phyloP scores from a whole-genome alignment of 2,113 vertebrate species.

The Camelus bactrianus region DNA sequence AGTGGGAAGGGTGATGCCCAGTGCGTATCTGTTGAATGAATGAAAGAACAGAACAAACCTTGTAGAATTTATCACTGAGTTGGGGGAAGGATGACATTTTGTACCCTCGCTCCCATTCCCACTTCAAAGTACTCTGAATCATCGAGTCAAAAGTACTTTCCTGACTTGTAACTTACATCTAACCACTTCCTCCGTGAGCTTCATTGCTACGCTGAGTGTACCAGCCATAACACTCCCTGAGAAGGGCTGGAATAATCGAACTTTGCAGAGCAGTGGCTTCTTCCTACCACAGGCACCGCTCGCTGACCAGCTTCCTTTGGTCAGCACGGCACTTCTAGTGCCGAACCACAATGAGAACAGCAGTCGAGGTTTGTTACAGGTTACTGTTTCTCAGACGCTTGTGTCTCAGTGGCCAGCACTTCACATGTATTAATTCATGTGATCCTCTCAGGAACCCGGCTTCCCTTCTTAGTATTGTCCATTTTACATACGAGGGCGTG shows the following conservation, averaged over 20 bases:
- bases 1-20: not conserved
- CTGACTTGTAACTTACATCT: not conserved
- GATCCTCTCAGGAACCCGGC: not conserved
- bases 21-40: not conserved
- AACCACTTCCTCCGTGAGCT: not conserved
- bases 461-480: not conserved
- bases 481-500: not conserved
- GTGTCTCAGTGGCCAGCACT: not conserved
- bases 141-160: not conserved
- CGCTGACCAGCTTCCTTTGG: not conserved
- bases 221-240: not conserved
- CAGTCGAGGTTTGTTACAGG: not conserved
- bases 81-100: not conserved
- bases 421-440: not conserved
- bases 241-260: not conserved
- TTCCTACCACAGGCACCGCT: not conserved
- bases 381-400: not conserved
- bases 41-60: not conserved
- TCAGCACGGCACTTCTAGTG: not conserved
- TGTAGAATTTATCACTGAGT: not conserved
- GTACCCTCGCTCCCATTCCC: rapidly evolving
- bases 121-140: not conserved
- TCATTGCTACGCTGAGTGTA: not conserved
- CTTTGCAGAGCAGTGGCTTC: not conserved
- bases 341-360: not conserved